A percentile compares a stretch with the other conserved stretches of the same genome.
These are phyloP conservation scores for Acinonyx jubatus DNA, from an alignment of 2,113 vertebrate genomes.

Conservation along the genomic window DNA sequence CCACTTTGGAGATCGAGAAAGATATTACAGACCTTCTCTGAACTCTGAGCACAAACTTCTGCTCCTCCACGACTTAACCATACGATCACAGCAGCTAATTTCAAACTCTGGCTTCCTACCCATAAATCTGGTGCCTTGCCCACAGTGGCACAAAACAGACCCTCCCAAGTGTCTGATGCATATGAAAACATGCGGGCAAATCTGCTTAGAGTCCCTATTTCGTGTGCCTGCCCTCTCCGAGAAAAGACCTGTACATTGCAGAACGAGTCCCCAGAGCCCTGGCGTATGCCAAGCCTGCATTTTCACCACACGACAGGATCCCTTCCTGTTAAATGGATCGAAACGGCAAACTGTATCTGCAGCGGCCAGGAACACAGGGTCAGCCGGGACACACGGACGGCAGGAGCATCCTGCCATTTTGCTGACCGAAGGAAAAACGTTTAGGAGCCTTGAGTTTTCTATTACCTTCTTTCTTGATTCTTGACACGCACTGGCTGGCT, in stretches of 20 bases:
- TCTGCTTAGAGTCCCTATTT: not conserved
- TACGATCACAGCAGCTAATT: not conserved
- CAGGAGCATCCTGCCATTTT: conserved; percentile 67
- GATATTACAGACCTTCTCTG: not conserved
- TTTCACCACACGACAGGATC: conserved; percentile 12
- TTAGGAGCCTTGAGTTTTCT: not conserved
- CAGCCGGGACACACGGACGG: conserved; percentile 54
- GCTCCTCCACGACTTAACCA: not conserved
- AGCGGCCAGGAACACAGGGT: not conserved
- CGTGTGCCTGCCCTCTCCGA: not conserved
- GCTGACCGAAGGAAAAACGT: conserved; percentile 74
- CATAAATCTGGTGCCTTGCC: not conserved
- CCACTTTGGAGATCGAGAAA: not conserved
- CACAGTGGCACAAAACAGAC: not conserved
- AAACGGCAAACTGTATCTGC: not conserved
- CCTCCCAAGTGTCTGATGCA: not conserved
- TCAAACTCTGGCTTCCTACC: not conserved
- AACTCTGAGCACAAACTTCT: not conserved
- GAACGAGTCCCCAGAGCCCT: not conserved
- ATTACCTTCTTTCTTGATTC: not conserved
- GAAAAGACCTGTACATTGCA: not conserved
- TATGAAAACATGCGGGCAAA: not conserved
- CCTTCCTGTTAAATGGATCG: not conserved
- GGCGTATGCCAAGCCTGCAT: not conserved
- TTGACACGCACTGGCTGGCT: conserved; percentile 56